Conservation (phyloP, 2,888 invertebrate genomes). For the Phortica okadai region DNA sequence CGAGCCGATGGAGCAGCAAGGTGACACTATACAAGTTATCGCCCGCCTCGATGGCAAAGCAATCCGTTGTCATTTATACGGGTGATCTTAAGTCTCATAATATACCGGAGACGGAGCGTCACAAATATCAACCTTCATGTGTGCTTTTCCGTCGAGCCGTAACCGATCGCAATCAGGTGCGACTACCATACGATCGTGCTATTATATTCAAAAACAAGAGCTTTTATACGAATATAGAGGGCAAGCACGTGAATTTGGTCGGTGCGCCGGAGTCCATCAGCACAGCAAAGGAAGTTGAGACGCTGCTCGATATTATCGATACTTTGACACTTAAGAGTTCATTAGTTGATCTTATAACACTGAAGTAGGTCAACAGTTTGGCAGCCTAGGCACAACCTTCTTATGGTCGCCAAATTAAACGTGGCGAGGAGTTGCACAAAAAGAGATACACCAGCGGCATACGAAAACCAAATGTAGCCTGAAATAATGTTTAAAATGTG, state of each 20-base stretch:
- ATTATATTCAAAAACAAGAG: slow-evolving; percentile 76
- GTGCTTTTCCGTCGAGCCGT: slow-evolving; percentile 74
- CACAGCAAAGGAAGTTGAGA: slow-evolving; percentile 73
- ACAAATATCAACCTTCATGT: slow-evolving; percentile 74
- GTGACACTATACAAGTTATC: slow-evolving; percentile 73
- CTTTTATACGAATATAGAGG: slow-evolving; percentile 76
- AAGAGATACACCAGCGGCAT: too few species aligned
- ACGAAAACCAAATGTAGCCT: too few species aligned
- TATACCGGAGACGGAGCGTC: slow-evolving; percentile 73
- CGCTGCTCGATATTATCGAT: slow-evolving; percentile 75
- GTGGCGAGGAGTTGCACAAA: too few species aligned
- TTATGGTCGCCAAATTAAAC: too few species aligned
- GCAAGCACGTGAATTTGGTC: slow-evolving; percentile 75
- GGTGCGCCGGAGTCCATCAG: slow-evolving; percentile 74
- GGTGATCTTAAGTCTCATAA: slow-evolving; percentile 73
- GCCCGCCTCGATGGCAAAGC: slow-evolving; percentile 58
- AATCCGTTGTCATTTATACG: slow-evolving; percentile 66
- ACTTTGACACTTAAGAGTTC: slow-evolving; percentile 70
- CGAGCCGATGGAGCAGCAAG: slow-evolving; percentile 72
- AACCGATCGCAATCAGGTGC: slow-evolving; percentile 60
- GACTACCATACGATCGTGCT: slow-evolving; percentile 75
- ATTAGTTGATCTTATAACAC: slow-evolving; percentile 64
- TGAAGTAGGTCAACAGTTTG: slow-evolving; percentile 43
- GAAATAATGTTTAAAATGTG: too few species aligned
- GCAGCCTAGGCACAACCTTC: too few species aligned